Evolutionary conservation across 2,113 vertebrate genomes (phyloP), one percentile per base, ranked within the genome.

Genomic region (Actenoides hombroni): DNA sequence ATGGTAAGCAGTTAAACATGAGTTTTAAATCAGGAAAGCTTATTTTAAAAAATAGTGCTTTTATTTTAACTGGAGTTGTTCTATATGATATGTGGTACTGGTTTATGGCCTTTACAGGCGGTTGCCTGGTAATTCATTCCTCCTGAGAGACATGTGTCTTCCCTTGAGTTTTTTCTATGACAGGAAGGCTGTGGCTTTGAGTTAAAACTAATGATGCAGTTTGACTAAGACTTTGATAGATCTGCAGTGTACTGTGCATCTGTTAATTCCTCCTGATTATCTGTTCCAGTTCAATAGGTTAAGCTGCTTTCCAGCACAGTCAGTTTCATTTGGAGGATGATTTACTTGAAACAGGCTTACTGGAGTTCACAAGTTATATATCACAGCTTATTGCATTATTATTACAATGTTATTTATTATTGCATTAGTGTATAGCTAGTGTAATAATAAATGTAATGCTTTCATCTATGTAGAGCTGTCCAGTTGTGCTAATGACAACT

Each of bases 251-350:
- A 8, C 13, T 70, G n/a, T 70, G 28, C 28, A 14, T 78, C 29
- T 89, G 56, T 71, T 78, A 68, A 82, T 82, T 89, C 46, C 37
- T 88, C 37, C 46, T 53, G 14, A 69, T 64, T n/a, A 5, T 61
- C 48, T 69, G 3, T 81, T 91, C 73, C 60, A 10, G 64, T 67
- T 83, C 60, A 82, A 11, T 49, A 82, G 83, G 17, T 54, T 75
- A 82, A 93, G 42, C 74, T 75, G 65, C 87, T 93, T 93, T 84
- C 48, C 17, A 16, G 78, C 69, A n/a, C 51, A 40, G 23, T 59
- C 1, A 0, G 10, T 81, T 89, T 70, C 24, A 26, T 77, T 40
- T 6, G 11, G 61, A 67, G 64, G 40, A 71, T 11, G 2, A 2
- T 63, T 89, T 71, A 20, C 33, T 83, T 78, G 35, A 39, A 81